Evolutionary conservation across 2,888 invertebrate species (phyloP).

Genomic region (Dorcus parallelipipedus): DNA sequence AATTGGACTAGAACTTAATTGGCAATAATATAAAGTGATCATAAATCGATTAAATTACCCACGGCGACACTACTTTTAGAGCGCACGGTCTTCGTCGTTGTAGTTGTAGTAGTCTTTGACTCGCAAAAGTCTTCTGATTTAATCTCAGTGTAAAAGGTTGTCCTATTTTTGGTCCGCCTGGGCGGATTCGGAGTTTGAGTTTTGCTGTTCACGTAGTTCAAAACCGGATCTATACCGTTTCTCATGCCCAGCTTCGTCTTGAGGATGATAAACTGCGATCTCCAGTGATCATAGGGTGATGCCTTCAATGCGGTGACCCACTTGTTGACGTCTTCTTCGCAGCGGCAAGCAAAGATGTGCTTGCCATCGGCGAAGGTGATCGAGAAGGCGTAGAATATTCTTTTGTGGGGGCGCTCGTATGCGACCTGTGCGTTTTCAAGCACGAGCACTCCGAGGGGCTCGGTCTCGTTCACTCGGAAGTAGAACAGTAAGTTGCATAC

Average conservation of each 20-base stretch:
- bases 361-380: conserved; percentile 53
- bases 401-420: conserved; percentile 63
- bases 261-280: conserved; percentile 60
- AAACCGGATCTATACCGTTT: conserved; percentile 60
- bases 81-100: conserved; percentile 4
- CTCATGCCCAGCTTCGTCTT: conserved; percentile 65
- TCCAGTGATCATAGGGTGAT: conserved; percentile 70
- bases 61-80: conserved; percentile 21
- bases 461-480: conserved; percentile 65
- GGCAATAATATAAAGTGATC: conserved; percentile 1
- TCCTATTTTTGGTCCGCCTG: conserved; percentile 32
- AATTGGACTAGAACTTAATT: too few relatives aligned
- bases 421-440: conserved; percentile 69
- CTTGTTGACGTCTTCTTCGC: conserved; percentile 66
- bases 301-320: conserved; percentile 67
- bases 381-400: conserved; percentile 72
- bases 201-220: conserved; percentile 41
- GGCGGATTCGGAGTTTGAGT: conserved; percentile 17
- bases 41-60: conserved; percentile 37
- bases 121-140: conserved; percentile 9
- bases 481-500: conserved; percentile 74
- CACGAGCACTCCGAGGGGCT: conserved; percentile 70
- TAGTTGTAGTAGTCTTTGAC: conserved; percentile 23
- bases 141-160: conserved; percentile 38
- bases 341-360: conserved; percentile 68